Percentiles rank a stretch among this genome's conserved stretches.
Evolutionary conservation across 2,113 vertebrate species (phyloP).

Genomic region (Serinus canaria): DNA sequence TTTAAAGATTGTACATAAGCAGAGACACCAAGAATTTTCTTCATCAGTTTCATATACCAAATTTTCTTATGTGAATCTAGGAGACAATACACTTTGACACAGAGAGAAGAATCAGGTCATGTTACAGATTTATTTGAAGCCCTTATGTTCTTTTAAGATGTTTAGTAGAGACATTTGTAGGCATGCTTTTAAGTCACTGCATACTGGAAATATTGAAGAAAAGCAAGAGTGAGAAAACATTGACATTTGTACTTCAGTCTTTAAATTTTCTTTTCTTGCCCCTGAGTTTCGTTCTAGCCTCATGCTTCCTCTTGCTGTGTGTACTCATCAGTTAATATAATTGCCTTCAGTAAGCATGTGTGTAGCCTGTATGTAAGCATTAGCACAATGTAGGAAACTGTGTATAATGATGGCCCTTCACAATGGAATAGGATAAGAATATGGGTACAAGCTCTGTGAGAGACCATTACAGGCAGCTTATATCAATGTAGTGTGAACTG

Average conservation of each 20-base stretch:
- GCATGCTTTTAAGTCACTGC: neutral
- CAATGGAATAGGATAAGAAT: neutral
- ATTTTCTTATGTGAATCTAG: neutral
- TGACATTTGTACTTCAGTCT: neutral
- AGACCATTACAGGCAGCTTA: neutral
- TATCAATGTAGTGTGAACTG: neutral
- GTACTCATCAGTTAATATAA: neutral
- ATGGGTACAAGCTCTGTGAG: neutral
- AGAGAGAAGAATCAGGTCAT: neutral
- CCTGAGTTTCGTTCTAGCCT: neutral
- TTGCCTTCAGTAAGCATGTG: neutral
- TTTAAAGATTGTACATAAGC: neutral
- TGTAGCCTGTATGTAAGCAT: neutral
- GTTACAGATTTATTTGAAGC: neutral
- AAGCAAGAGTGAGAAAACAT: neutral
- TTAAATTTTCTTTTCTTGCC: neutral
- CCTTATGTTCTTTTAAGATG: neutral
- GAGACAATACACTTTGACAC: neutral
- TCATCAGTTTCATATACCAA: neutral
- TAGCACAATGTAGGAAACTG: neutral
- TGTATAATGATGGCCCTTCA: neutral
- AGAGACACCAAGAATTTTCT: neutral
- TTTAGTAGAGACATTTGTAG: neutral
- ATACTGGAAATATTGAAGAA: neutral
- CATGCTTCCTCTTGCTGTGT: neutral